phyloP scores from a whole-genome alignment of 2,888 invertebrate species.

The Lasioglossum zephyrum region DNA sequence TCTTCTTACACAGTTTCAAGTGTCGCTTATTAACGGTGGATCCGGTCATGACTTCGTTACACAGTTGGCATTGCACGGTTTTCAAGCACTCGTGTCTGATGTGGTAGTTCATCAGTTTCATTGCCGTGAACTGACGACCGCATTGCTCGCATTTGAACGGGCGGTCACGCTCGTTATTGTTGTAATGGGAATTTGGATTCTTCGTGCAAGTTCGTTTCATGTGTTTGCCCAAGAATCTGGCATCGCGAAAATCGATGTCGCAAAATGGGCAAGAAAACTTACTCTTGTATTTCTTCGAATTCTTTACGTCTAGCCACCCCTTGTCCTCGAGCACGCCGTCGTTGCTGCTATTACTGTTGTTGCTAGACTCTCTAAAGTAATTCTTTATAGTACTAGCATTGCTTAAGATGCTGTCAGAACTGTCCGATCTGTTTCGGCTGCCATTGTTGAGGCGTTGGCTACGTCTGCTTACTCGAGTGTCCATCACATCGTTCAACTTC shows the following conservation, averaged over 20 bases:
- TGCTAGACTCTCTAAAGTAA: too few relatives aligned
- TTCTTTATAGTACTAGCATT: too few relatives aligned
- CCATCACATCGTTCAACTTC: neutral
- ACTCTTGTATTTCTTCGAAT: rapidly evolving
- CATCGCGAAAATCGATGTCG: rapidly evolving
- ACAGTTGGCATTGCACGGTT: neutral
- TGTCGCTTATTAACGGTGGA: rapidly evolving
- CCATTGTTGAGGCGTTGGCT: too few relatives aligned
- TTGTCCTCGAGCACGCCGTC: neutral
- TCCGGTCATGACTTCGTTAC: neutral
- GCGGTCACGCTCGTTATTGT: rapidly evolving
- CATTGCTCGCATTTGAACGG: neutral
- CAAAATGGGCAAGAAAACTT: neutral
- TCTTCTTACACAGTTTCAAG: too few relatives aligned
- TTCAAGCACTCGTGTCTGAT: constrained; percentile 29
- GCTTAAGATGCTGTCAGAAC: neutral
- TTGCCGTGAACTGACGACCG: neutral
- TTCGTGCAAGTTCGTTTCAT: constrained; percentile 1
- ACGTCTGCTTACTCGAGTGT: neutral
- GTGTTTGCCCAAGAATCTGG: neutral
- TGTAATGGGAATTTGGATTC: neutral
- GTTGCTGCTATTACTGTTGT: too few relatives aligned
- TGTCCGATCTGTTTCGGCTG: neutral
- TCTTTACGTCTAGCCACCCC: neutral
- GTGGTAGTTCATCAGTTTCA: constrained; percentile 34